phyloP scores from a whole-genome alignment of 2,888 invertebrate genomes.

The Anthrax anthrax region DNA sequence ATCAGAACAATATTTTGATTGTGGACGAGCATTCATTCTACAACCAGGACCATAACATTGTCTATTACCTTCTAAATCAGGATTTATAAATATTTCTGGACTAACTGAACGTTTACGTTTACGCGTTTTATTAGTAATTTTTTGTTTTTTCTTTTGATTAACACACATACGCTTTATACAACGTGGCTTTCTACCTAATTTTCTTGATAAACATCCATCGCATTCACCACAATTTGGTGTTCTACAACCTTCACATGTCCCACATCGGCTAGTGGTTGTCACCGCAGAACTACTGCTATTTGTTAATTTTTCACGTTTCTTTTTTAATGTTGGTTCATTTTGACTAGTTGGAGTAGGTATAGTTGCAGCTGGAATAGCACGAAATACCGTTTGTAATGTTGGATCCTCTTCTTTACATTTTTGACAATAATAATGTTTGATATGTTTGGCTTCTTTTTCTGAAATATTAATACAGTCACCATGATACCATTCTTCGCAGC shows the following conservation, averaged over 20 bases:
- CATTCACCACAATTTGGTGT: constrained; percentile 31
- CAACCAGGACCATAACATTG: constrained; percentile 93
- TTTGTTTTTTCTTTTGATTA: constrained; percentile 18
- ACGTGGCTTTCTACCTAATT: constrained; percentile 34
- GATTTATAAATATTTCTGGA: constrained; percentile 30
- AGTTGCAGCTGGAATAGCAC: constrained; percentile 26
- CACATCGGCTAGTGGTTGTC: constrained; percentile 47
- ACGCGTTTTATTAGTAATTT: constrained; percentile 22
- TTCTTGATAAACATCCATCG: constrained; percentile 26
- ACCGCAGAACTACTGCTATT: constrained; percentile 27
- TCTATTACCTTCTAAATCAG: constrained; percentile 45
- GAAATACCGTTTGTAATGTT: constrained; percentile 46
- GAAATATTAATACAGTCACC: constrained; percentile 95
- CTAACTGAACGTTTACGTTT: constrained; percentile 24
- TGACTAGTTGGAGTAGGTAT: constrained; percentile 14
- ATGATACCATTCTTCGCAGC: constrained; percentile 98
- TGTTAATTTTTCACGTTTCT: constrained; percentile 14
- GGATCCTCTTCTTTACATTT: constrained; percentile 74
- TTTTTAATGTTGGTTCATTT: constrained; percentile 7
- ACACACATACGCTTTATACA: constrained; percentile 39
- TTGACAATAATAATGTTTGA: constrained; percentile 86
- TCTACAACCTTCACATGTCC: constrained; percentile 58
- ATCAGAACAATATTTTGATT: constrained; percentile 88
- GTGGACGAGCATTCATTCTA: constrained; percentile 54
- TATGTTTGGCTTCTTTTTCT: constrained; percentile 81